These are phyloP conservation scores for Ceraclea dissimilis DNA, from an alignment of 2,888 invertebrate species.

Conservation along the genomic window DNA sequence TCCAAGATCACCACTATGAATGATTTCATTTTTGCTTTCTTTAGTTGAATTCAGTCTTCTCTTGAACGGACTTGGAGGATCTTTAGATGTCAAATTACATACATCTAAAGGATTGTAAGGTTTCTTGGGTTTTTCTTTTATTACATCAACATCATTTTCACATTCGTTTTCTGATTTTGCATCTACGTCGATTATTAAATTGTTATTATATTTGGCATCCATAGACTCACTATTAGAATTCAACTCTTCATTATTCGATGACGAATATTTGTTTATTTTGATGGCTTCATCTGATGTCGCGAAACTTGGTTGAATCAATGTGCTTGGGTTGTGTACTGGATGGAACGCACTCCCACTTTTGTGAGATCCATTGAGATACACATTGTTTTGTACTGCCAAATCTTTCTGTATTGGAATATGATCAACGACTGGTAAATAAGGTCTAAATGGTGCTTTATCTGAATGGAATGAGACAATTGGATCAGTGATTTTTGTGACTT, in stretches of 20 bases:
- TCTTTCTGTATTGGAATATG: background rate
- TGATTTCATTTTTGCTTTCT: constrained; percentile 31
- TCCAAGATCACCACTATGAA: constrained; percentile 31
- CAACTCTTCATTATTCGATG: background rate
- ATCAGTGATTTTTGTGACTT: constrained; percentile 15
- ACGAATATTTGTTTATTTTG: background rate
- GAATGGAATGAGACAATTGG: background rate
- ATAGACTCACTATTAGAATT: constrained; percentile 1
- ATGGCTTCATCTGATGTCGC: background rate
- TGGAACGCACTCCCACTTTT: background rate
- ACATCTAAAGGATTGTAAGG: constrained; percentile 54
- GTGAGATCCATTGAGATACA: background rate
- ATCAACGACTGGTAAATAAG: background rate
- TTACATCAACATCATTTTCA: background rate
- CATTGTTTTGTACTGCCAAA: background rate
- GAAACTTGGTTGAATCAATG: background rate
- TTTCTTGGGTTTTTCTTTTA: constrained; percentile 28
- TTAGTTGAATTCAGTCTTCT: constrained; percentile 37
- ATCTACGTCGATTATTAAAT: background rate
- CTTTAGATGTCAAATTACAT: constrained; percentile 54
- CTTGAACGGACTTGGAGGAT: constrained; percentile 49
- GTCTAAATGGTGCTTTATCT: background rate
- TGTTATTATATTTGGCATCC: background rate
- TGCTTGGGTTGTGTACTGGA: background rate
- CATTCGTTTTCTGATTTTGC: background rate